Base-by-base conservation (phyloP, 2,113 vertebrate genomes). In the Prietella phreatophila region DNA sequence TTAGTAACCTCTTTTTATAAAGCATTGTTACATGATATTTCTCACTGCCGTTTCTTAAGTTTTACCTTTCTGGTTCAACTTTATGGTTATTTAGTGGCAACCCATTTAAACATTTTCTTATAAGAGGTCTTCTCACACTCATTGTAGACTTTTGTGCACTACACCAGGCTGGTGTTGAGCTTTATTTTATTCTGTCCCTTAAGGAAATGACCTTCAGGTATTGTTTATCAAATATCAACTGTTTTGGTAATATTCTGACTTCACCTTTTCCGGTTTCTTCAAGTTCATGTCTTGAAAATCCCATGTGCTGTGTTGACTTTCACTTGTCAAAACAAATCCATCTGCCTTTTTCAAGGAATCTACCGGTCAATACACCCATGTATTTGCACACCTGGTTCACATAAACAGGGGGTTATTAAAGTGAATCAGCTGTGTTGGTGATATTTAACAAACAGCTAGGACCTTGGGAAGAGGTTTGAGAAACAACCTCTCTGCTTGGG, bases 381-480 rank as follows among this genome's bases (percentile, higher is more conserved):
- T 76, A 47, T 76, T 76, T 50, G 73, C 53, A 82, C 80, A 60
- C 55, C 27, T 82, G 80, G 55, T 33, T 82, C 22, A 50, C 20
- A 20, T 36, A 36, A 58, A 39, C 30, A 58, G n/a, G 27, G 53
- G n/a, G 27, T 58, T 81, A 81, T 81, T 81, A 81, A 58, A 55
- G 79, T 33, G 76, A 27, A 53, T 78, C 11, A 53, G 47, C 17
- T 56, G 50, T 80, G 27, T 39, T 39, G 69, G 33, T 39, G 69
- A 39, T 39, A 73, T 39, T 73, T 8, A 36, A 39, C 36, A 36
- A 73, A 39, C 1, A 33, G 22, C 73, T 76, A 13, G 20, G 11
- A 13, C 19, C 8, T 47, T 17, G n/a, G 33, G 8, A 73, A 42
- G 6, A 20, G 8, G 33, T 73, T 42, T 19, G 17, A 42, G 17